Evolutionary conservation across 1,140 invertebrate species (phyloP), one percentile per base, ranked within the genome.

Genomic region (Trissolcus basalis): DNA sequence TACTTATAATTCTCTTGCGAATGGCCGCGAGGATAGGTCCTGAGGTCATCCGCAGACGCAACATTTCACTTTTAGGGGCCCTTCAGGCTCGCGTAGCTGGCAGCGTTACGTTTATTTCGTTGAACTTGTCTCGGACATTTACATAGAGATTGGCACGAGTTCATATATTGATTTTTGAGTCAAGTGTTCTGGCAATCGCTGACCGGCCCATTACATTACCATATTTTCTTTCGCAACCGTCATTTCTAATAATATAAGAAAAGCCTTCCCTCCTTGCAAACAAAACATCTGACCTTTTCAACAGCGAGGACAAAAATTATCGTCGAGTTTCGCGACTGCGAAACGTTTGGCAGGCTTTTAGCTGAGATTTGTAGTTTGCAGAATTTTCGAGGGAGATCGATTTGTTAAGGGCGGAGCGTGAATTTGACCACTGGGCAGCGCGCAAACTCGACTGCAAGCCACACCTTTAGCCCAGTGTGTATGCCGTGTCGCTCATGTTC

Each of bases 61-160:
- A 88, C 87, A 89, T 87, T 88, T 89, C 87, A 89, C 84, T 88
- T 89, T 89, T 87, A 88, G 87, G 84, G 85, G 83, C 83, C 81
- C 86, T 87, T 81, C 72, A 85, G 63, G 77, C 81, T 69, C 78
- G 67, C 69, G 67, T 74, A 78, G 68, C 81, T 78, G 80, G 56
- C 69, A 75, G 56, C 61, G 58, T 73, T 60, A 55, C 72, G 48
- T 73, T 69, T 77, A 74, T 74, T 77, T 54, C 72, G 59, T 45
- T 78, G 61, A 63, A 79, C 77, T 69, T 59, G 76, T 70, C 48
- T 55, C 32, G 72, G 63, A 71, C 81, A 89, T 89, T 87, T 87
- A 88, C 86, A 88, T 87, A 86, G 86, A 88, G 85, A 89, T 88
- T 89, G 86, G 86, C 87, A 87, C 71, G 65, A 85, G 84, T 85